These are phyloP conservation scores for Doryteuthis pealeii DNA, from an alignment of 1,140 invertebrate species.

Conservation along the genomic window DNA sequence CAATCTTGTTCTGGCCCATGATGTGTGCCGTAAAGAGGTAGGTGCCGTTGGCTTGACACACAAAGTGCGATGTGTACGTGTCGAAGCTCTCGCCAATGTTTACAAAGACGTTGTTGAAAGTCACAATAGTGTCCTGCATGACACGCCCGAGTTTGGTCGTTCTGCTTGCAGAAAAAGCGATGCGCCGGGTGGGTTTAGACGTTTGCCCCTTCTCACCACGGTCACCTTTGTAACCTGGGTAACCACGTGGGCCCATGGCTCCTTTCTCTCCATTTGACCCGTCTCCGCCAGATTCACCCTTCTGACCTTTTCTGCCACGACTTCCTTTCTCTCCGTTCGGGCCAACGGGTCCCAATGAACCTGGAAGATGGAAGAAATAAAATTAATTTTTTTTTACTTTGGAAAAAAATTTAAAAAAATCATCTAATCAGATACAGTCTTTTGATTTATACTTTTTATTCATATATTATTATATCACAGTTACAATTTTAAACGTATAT, in stretches of 20 bases:
- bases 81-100: constrained; percentile 57
- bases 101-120: constrained; percentile 53
- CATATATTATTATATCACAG: too few species aligned
- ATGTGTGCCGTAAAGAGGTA: constrained; percentile 56
- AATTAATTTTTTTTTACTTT: neutral
- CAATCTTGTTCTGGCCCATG: constrained; percentile 47
- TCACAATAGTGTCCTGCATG: constrained; percentile 51
- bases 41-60: constrained; percentile 57
- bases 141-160: constrained; percentile 54
- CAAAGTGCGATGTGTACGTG: constrained; percentile 54
- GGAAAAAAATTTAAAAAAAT: neutral
- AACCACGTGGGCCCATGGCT: constrained; percentile 20
- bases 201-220: constrained; percentile 21
- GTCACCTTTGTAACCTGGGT: constrained; percentile 10
- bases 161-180: constrained; percentile 55
- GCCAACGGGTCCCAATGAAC: constrained; percentile 17
- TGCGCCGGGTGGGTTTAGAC: constrained; percentile 29
- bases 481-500: too few species aligned
- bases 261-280: constrained; percentile 21
- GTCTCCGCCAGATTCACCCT: constrained; percentile 17
- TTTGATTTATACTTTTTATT: too few species aligned
- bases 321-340: constrained; percentile 12
- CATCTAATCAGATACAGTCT: too few species aligned
- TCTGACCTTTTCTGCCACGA: constrained; percentile 5
- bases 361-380: constrained; percentile 1